These are phyloP conservation scores for Maccullochella peelii DNA, from an alignment of 2,113 vertebrate species.

Conservation along the genomic window DNA sequence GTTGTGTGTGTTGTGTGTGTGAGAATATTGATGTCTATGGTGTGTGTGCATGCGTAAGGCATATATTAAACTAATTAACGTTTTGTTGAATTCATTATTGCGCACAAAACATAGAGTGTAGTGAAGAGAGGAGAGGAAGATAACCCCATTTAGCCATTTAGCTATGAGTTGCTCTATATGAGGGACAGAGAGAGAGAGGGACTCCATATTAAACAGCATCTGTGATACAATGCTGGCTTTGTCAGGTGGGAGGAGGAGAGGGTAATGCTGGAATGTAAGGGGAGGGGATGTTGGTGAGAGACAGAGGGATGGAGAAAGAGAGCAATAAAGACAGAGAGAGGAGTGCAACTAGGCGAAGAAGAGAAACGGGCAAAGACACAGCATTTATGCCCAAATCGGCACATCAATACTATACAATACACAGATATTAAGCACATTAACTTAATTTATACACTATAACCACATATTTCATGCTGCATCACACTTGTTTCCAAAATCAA, in stretches of 20 bases:
- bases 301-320: slow-evolving; percentile 53
- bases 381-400: neutral
- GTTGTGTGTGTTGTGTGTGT: neutral
- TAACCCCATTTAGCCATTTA: slow-evolving; percentile 41
- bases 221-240: slow-evolving; percentile 81
- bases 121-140: slow-evolving; percentile 23
- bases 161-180: slow-evolving; percentile 38
- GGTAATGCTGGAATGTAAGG: slow-evolving; percentile 75
- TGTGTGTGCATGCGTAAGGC: neutral
- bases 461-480: neutral
- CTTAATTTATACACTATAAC: neutral
- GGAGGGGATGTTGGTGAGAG: slow-evolving; percentile 52
- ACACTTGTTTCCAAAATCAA: neutral
- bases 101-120: slow-evolving; percentile 15
- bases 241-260: slow-evolving; percentile 82
- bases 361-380: neutral
- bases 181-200: slow-evolving; percentile 62
- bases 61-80: slow-evolving; percentile 10
- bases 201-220: slow-evolving; percentile 79
- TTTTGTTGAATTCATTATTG: slow-evolving; percentile 4
- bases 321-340: slow-evolving; percentile 4
- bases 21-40: neutral
- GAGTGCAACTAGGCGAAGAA: neutral
- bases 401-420: neutral
- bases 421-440: neutral